Evolutionary conservation across 2,797 vertebrate genomes (phyloP), one percentile per base, ranked within the genome.

Genomic region (Menidia menidia): DNA sequence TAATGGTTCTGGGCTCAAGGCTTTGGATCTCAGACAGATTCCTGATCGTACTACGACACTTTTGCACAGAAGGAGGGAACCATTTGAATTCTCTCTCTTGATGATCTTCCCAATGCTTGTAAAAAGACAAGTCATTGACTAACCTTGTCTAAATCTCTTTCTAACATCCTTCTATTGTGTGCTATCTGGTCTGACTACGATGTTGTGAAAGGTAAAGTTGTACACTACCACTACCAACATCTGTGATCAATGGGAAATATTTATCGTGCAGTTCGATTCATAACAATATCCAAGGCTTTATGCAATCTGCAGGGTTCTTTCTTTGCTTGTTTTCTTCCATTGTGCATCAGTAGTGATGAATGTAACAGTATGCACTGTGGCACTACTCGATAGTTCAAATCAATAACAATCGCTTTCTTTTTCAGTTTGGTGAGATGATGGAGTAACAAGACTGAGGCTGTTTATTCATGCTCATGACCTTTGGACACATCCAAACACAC

Each of bases 1-100:
- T 75, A 68, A 74, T 83, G 77, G 82, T 75, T 77, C 64, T 70
- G 64, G 64, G 71, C 15, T 87, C 77, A 80, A 45, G 19, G 69
- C 69, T 84, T 54, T 80, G 77, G 64, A 71, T 80, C 57, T 16
- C 77, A 42, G 39, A 55, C 56, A n/a, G 77, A 41, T 50, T 55
- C 53, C 78, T 70, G 77, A 60, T 42, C 42, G 15, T 71, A 66
- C 32, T 44, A 68, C 51, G 74, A 73, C 50, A 51, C 60, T 44
- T 74, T 64, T 48, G 44, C 48, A 15, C 13, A 60, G 48, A 71
- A 54, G 56, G 41, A 59, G 52, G 47, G 16, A 31, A 64, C 64
- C 9, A 68, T 75, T 77, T 60, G 35, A 39, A 39, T 10, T 70
- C 67, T 32, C 44, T 19, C 60, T 75, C 42, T 52, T 55, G 19